Conservation (phyloP, 2,113 vertebrate genomes). For the Erythrocercus mccallii region DNA sequence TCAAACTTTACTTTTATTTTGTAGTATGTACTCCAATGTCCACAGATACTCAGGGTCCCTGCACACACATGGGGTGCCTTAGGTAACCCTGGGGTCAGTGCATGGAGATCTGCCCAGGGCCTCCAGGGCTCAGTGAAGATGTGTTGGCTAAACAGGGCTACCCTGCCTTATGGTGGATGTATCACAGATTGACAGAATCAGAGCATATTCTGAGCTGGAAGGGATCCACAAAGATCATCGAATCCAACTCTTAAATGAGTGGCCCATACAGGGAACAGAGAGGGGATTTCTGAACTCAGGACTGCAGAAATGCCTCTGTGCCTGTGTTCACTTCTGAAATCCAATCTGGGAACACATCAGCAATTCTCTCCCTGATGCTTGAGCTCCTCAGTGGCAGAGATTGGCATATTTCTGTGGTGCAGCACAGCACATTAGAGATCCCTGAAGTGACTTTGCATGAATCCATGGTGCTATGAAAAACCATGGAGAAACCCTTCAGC, state of each 20-base stretch:
- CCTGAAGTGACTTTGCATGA: neutral
- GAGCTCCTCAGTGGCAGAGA: neutral
- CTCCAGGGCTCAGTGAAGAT: neutral
- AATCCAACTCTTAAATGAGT: neutral
- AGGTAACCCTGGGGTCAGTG: neutral
- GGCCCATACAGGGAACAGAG: neutral
- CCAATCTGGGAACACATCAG: neutral
- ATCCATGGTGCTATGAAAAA: neutral
- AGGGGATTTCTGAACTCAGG: neutral
- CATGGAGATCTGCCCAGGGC: neutral
- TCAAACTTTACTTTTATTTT: neutral
- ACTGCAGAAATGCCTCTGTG: neutral
- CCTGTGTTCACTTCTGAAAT: neutral
- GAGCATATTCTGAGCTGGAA: neutral
- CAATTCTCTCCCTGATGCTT: neutral
- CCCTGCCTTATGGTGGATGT: neutral
- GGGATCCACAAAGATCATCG: fast-evolving
- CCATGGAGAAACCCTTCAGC: neutral
- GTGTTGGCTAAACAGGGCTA: neutral
- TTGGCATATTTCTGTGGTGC: neutral
- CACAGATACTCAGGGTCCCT: neutral
- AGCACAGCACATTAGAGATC: neutral
- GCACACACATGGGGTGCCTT: neutral
- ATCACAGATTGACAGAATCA: neutral
- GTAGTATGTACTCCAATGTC: fast-evolving